Percentiles rank a stretch among this genome's conserved stretches.
Conservation (phyloP, 2,797 vertebrate genomes). For the Potorous gilbertii region DNA sequence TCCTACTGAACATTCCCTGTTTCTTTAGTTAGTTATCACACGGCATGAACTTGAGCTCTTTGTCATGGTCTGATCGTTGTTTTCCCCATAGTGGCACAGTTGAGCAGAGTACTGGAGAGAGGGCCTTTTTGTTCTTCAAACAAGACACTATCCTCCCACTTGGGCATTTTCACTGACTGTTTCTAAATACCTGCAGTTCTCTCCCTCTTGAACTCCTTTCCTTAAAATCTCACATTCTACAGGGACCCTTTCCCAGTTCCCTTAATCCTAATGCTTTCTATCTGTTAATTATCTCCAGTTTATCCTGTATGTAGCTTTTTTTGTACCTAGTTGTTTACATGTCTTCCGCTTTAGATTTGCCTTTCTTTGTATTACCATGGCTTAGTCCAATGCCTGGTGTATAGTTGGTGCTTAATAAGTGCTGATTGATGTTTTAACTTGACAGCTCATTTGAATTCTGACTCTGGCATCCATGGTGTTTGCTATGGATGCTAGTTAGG, state of each 20-base stretch:
- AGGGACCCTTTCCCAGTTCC: neutral
- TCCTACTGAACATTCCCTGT: neutral
- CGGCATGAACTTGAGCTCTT: neutral
- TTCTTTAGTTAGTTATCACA: neutral
- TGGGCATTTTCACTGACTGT: neutral
- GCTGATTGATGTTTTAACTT: neutral
- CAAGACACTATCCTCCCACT: neutral
- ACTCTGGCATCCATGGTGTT: neutral
- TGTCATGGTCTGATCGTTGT: neutral
- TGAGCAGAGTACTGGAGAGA: neutral
- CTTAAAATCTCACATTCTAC: neutral
- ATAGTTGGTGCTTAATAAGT: neutral
- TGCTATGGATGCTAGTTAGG: neutral
- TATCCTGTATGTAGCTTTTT: neutral
- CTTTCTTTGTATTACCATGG: neutral
- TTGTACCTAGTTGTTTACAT: neutral
- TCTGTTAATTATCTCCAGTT: neutral
- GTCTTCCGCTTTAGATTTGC: neutral
- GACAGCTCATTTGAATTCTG: neutral
- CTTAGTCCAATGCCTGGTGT: neutral
- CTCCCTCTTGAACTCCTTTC: neutral
- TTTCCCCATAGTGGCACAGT: neutral
- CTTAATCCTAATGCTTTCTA: neutral
- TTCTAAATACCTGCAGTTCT: neutral
- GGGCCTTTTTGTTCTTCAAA: neutral